Evolutionary conservation across 1,140 invertebrate species (phyloP).

Genomic region (Nephotettix cincticeps): DNA sequence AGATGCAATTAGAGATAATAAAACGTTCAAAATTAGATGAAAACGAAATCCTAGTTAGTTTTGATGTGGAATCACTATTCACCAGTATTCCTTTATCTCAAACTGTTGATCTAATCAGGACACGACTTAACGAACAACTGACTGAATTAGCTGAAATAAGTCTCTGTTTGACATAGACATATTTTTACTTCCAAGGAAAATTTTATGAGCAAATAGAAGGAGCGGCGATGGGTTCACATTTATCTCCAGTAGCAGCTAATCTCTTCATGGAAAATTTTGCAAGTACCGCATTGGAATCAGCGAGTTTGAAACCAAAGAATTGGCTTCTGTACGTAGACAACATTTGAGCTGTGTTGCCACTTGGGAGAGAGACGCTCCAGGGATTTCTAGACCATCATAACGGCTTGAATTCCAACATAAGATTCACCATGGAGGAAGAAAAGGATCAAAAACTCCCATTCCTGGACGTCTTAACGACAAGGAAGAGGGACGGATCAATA

Average conservation of each 20-base stretch:
- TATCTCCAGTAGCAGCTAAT: conserved; percentile 29
- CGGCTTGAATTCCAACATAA: no score
- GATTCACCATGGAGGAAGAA: no score
- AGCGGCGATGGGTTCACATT: conserved; percentile 30
- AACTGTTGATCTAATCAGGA: conserved; percentile 18
- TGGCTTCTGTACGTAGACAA: background rate
- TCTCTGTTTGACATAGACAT: conserved; percentile 19
- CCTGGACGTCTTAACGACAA: background rate
- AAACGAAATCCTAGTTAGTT: conserved; percentile 28
- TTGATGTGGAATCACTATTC: conserved; percentile 20
- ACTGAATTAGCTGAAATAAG: conserved; percentile 3
- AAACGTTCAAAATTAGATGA: conserved; percentile 1
- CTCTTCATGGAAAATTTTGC: conserved; percentile 32
- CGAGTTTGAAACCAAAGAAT: background rate
- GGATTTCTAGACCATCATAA: background rate
- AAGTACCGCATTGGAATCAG: conserved; percentile 5
- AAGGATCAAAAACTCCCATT: background rate
- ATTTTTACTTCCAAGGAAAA: conserved; percentile 27
- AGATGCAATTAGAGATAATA: no score
- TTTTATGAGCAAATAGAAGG: conserved; percentile 29
- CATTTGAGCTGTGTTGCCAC: background rate
- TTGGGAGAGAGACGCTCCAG: no score
- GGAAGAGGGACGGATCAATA: background rate
- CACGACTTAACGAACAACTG: background rate
- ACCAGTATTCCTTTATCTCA: background rate